A percentile compares a stretch with the other conserved stretches of the same genome.
Evolutionary conservation across 1,140 invertebrate genomes (phyloP).

Genomic region (Elymnias hypermnestra): DNA sequence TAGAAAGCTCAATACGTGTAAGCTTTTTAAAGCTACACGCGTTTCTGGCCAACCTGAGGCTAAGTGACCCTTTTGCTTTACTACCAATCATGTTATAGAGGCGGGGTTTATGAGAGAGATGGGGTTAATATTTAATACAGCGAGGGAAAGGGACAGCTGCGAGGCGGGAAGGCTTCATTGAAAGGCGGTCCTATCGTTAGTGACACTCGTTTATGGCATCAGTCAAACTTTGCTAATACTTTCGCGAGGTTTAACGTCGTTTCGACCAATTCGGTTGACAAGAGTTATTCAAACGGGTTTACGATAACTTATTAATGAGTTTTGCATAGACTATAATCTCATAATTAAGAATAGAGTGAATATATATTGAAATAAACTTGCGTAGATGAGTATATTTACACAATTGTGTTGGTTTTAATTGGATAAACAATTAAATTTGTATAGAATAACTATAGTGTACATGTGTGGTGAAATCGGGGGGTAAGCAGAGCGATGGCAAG

Average conservation of each 20-base stretch:
- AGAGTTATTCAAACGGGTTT: too few species aligned
- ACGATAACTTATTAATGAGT: too few species aligned
- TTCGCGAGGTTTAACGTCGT: slow-evolving; percentile 1
- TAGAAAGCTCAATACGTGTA: too few species aligned
- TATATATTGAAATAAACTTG: too few species aligned
- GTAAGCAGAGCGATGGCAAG: slow-evolving; percentile 34
- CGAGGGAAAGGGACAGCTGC: slow-evolving; percentile 13
- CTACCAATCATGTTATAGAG: slow-evolving; percentile 25
- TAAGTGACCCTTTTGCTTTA: slow-evolving; percentile 15
- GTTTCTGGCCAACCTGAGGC: slow-evolving; percentile 9
- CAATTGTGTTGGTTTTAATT: too few species aligned
- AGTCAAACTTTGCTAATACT: slow-evolving; percentile 28
- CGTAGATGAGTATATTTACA: too few species aligned
- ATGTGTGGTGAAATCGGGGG: background rate
- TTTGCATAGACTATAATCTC: too few species aligned
- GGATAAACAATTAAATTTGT: too few species aligned
- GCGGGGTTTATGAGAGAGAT: slow-evolving; percentile 24
- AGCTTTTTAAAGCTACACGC: background rate
- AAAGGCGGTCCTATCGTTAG: slow-evolving; percentile 13
- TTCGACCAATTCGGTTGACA: background rate
- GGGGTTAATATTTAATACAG: background rate
- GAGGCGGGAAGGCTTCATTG: slow-evolving; percentile 15
- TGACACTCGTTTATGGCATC: slow-evolving; percentile 21
- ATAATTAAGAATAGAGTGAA: too few species aligned
- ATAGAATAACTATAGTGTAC: background rate